Percentiles rank a stretch among this genome's conserved stretches.
These are phyloP conservation scores for Tenthredo distinguenda DNA, from an alignment of 2,888 invertebrate species.

Conservation along the genomic window DNA sequence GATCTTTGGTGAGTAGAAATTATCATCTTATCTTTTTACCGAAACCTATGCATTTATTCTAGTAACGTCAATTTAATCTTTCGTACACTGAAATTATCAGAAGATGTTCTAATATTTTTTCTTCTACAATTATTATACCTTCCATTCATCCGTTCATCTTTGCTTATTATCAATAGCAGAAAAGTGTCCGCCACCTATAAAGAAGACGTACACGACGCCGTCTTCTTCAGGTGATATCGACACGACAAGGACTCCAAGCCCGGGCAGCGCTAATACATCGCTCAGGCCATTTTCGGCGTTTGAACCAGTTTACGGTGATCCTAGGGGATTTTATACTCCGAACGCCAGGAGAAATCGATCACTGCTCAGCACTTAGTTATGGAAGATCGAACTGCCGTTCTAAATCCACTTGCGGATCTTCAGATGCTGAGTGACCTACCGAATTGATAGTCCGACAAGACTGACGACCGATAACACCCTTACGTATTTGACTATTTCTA, in stretches of 20 bases:
- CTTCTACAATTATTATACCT: background rate
- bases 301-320: constrained; percentile 63
- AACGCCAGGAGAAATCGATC: constrained; percentile 54
- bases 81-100: background rate
- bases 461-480: background rate
- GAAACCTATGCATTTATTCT: background rate
- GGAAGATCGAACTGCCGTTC: background rate
- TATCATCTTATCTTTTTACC: background rate
- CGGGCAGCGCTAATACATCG: constrained; percentile 68
- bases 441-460: constrained; percentile 14
- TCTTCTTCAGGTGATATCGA: constrained; percentile 64
- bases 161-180: constrained; percentile 65
- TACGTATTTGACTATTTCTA: background rate
- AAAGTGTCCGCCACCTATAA: constrained; percentile 72
- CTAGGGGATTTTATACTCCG: constrained; percentile 68
- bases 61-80: constrained; percentile 16
- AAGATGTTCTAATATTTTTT: background rate
- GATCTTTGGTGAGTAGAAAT: constrained; percentile 70
- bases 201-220: constrained; percentile 64
- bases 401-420: background rate
- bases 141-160: background rate
- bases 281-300: constrained; percentile 67
- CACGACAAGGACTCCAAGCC: constrained; percentile 63
- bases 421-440: background rate
- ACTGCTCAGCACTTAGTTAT: constrained; percentile 35